Base-by-base conservation (phyloP, 2,888 invertebrate species). In the Cremastobaeus sp. region DNA sequence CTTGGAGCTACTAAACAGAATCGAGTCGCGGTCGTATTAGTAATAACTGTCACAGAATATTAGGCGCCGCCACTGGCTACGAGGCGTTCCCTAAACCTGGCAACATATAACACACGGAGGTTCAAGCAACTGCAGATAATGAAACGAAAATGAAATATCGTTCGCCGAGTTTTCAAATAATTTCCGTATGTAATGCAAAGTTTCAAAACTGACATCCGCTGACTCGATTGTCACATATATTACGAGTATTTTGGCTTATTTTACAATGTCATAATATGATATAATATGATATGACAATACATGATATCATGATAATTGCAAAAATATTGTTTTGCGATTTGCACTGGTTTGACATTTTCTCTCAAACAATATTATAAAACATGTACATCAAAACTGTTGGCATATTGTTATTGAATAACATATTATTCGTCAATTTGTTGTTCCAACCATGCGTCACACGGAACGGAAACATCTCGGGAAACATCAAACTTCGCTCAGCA, bases 1-100 rank as follows among this genome's bases (percentile, higher is more conserved):
- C 57, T 35, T 30, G 35, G 59, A 57, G 59, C 34, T 55, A 52
- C 30, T 41, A 69, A 74, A 69, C 62, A 65, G 65, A 64, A 64
- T 68, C 39, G 48, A 59, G 57, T 69, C 64, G 55, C 20, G 41
- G 68, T 25, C 47, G 64, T 48, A 64, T 65, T 65, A 65, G 74
- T 69, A 69, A 68, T 74, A 69, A 65, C 69, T 74, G 74, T 65
- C 74, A 69, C 69, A 48, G 64, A 57, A 69, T 74, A 74, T 74
- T 69, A 68, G 66, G 45, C 47, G 57, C 68, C 64, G 66, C 32
- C 60, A 50, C n/a, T 52, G 64, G 35, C 59, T 69, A 28, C 25
- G 62, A 65, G 52, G 34, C 68, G 68, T 68, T 64, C 74, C 74
- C 74, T 68, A 74, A 72, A 68, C 37, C 50, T 57, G 45, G 55